Percentiles rank a stretch among this genome's conserved stretches.
Conservation (phyloP, 2,113 vertebrate genomes). For the Anseranas semipalmata region DNA sequence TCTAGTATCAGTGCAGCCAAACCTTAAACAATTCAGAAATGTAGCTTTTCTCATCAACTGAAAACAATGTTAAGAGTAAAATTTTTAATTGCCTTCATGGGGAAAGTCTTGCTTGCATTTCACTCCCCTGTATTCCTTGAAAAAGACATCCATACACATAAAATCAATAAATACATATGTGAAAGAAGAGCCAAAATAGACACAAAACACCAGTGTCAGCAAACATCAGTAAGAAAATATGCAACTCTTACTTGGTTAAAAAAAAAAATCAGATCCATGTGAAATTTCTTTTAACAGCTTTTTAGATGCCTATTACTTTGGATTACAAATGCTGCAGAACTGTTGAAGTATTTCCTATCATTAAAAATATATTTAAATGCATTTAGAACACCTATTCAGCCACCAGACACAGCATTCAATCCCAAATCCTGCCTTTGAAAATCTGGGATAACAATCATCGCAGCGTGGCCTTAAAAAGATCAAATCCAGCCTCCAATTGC, state of each 20-base stretch:
- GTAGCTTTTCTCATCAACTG: neutral
- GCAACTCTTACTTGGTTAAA: neutral
- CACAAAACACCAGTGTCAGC: neutral
- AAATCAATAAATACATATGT: neutral
- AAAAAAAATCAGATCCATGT: neutral
- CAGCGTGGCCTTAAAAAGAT: neutral
- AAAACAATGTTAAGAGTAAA: neutral
- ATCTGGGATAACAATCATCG: neutral
- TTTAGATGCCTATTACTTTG: neutral
- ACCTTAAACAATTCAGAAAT: neutral
- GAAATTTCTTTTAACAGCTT: neutral
- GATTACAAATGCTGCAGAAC: neutral
- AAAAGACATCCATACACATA: neutral
- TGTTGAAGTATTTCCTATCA: neutral
- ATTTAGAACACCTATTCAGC: neutral
- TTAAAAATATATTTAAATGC: neutral
- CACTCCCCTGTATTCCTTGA: neutral
- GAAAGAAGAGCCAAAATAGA: neutral
- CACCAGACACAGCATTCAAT: neutral
- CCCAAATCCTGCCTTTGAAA: neutral
- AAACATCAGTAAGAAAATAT: neutral
- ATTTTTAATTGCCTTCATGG: neutral
- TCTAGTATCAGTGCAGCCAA: neutral
- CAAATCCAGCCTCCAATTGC: neutral
- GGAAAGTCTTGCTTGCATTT: neutral